Conservation (phyloP, 1,140 invertebrate species). For the Bombyx mori region DNA sequence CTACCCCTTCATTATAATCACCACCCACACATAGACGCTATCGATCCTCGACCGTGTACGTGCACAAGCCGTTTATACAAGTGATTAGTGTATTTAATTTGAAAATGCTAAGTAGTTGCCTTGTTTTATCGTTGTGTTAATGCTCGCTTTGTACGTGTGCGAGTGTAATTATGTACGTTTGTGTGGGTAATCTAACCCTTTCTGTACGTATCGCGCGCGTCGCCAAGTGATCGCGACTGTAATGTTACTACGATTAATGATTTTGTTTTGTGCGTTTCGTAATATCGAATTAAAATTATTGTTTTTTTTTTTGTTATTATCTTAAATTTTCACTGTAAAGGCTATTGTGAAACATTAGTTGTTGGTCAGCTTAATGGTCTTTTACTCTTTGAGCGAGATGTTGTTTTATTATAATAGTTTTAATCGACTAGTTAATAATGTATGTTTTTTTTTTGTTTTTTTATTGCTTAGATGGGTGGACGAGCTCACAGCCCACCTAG, state of each 20-base stretch:
- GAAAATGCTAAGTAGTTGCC: conserved; percentile 70
- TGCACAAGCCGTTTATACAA: conserved; percentile 56
- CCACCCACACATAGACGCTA: conserved; percentile 58
- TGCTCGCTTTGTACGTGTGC: conserved; percentile 32
- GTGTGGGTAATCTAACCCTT: conserved; percentile 56
- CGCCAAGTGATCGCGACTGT: conserved; percentile 48
- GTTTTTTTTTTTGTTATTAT: conserved; percentile 2
- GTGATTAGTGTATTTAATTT: conserved; percentile 71
- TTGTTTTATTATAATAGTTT: too few relatives aligned
- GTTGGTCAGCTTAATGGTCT: too few relatives aligned
- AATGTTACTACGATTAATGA: conserved; percentile 53
- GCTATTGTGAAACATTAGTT: too few relatives aligned
- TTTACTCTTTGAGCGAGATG: too few relatives aligned
- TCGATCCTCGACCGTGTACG: conserved; percentile 43
- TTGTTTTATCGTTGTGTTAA: conserved; percentile 55
- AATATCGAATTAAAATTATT: not conserved
- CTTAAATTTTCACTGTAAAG: too few relatives aligned
- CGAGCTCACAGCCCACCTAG: too few relatives aligned
- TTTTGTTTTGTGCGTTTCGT: conserved; percentile 5
- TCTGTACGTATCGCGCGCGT: conserved; percentile 35
- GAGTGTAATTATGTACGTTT: conserved; percentile 37
- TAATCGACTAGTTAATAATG: too few relatives aligned
- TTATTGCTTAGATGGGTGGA: too few relatives aligned
- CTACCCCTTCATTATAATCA: conserved; percentile 68
- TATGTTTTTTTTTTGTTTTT: too few relatives aligned